A percentile compares a stretch with the other conserved stretches of the same genome.
phyloP scores from a whole-genome alignment of 53 echinoderm and acorn worm genomes.

The Echinometra lucunter region DNA sequence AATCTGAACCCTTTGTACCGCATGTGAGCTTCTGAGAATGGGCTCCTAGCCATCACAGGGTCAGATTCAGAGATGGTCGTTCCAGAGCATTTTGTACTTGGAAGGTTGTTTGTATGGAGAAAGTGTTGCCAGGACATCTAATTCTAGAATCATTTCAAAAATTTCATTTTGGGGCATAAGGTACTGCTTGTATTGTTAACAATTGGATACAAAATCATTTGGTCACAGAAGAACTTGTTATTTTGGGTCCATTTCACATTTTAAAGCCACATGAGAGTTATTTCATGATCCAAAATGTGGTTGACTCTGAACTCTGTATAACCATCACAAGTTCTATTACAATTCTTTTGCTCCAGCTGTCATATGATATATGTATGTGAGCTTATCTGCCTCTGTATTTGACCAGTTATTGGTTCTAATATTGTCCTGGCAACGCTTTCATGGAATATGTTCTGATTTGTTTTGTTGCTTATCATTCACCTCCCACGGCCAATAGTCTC shows the following conservation, averaged over 20 bases:
- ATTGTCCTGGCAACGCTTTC: slow-evolving; percentile 11
- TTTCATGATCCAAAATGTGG: too few relatives aligned
- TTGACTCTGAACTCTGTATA: too few relatives aligned
- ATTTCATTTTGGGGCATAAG: not conserved
- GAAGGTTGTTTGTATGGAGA: slow-evolving; percentile 6
- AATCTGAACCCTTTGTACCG: not conserved
- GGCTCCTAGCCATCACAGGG: too few relatives aligned
- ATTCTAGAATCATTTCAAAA: not conserved
- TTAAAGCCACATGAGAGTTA: too few relatives aligned
- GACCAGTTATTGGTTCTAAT: not conserved
- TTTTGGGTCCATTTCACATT: too few relatives aligned
- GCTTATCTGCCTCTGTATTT: not conserved
- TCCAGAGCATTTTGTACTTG: slow-evolving; percentile 24
- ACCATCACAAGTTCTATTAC: too few relatives aligned
- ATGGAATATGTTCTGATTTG: not conserved
- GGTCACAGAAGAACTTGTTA: not conserved
- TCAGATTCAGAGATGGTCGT: not conserved
- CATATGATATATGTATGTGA: not conserved
- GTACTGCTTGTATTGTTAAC: not conserved
- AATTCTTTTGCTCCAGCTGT: too few relatives aligned
- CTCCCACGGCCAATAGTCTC: slow-evolving; percentile 47
- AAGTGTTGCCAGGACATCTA: slow-evolving; percentile 9
- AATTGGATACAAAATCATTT: not conserved
- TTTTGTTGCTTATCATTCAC: slow-evolving; percentile 64
- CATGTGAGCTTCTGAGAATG: not conserved